Conservation (phyloP, 2,113 vertebrate species). For the Phylloscopus trochilus region DNA sequence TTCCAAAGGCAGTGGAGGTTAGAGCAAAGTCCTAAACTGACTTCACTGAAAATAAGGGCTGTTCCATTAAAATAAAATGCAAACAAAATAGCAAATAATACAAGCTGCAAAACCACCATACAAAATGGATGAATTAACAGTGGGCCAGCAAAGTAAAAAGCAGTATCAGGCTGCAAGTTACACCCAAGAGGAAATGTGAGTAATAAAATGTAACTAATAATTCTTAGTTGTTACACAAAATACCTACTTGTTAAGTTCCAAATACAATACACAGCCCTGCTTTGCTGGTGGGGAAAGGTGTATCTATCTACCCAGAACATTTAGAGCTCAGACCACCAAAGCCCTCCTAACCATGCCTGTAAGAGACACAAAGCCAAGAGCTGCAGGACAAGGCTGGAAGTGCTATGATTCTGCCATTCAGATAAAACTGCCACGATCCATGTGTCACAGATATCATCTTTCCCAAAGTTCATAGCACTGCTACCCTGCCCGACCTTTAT, state of each 20-base stretch:
- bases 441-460: not conserved
- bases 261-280: not conserved
- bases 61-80: not conserved
- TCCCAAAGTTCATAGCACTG: not conserved
- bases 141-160: not conserved
- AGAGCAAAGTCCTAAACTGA: not conserved
- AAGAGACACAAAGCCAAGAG: not conserved
- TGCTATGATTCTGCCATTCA: not conserved
- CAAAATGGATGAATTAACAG: not conserved
- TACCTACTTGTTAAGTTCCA: not conserved
- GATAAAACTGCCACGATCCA: not conserved
- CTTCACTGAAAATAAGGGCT: not conserved
- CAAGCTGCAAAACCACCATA: not conserved
- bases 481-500: rapidly evolving
- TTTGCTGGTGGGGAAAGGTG: not conserved
- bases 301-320: not conserved
- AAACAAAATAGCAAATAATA: not conserved
- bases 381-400: not conserved
- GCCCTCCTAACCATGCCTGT: rapidly evolving
- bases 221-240: not conserved
- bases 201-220: not conserved
- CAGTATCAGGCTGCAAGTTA: not conserved
- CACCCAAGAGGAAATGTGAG: not conserved
- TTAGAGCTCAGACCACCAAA: not conserved
- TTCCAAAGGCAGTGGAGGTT: not conserved